These are phyloP conservation scores for Lutjanus argentimaculatus DNA, from an alignment of 2,797 vertebrate genomes.

Conservation along the genomic window DNA sequence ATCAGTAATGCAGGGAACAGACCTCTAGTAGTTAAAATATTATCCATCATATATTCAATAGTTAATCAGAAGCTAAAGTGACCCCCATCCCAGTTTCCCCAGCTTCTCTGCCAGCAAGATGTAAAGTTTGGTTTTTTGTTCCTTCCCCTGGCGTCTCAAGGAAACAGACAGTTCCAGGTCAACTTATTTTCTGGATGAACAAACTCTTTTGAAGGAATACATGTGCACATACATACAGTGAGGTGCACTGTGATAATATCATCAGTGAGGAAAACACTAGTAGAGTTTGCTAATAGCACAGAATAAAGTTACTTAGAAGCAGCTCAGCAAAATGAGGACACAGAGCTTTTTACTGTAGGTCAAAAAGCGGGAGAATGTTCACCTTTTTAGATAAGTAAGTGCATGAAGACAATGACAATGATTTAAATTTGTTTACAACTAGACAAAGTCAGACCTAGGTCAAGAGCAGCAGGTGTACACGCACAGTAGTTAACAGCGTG, in stretches of 20 bases:
- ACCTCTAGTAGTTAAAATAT: background rate
- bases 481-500: background rate
- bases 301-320: background rate
- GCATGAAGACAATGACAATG: background rate
- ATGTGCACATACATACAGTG: slow-evolving; percentile 13
- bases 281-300: background rate
- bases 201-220: slow-evolving; percentile 26
- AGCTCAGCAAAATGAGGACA: background rate
- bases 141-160: slow-evolving; percentile 14
- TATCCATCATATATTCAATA: background rate
- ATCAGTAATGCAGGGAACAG: background rate
- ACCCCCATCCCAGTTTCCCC: background rate
- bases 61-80: slow-evolving; percentile 3
- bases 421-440: background rate
- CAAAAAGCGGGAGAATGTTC: background rate
- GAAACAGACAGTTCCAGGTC: slow-evolving; percentile 46
- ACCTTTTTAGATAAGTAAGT: background rate
- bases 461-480: slow-evolving; percentile 19
- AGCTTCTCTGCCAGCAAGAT: slow-evolving; percentile 2
- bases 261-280: background rate
- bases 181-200: slow-evolving; percentile 9
- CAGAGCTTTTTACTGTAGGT: background rate
- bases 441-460: slow-evolving; percentile 4
- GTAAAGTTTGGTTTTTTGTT: background rate
- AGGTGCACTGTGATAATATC: background rate